Evolutionary conservation across 23 tunicate genomes (phyloP).

Genomic region (Botrylloides violaceus): DNA sequence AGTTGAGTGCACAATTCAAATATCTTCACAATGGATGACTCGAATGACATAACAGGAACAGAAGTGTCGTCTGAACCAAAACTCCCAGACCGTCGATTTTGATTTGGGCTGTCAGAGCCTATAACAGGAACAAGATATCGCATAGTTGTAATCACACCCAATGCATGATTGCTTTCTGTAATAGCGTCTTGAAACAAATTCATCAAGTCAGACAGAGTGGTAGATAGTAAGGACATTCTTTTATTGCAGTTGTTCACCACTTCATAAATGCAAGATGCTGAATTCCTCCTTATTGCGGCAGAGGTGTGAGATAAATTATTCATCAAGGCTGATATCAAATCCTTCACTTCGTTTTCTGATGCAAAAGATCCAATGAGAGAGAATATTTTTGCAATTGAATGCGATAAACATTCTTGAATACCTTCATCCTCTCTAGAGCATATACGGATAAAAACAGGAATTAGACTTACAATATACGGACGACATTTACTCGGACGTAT

Average conservation of each 20-base stretch:
- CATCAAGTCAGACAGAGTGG: constrained; percentile 5
- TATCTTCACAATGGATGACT: constrained; percentile 19
- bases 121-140: constrained; percentile 49
- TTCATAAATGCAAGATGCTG: constrained; percentile 45
- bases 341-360: constrained; percentile 55
- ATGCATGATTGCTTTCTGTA: constrained; percentile 26
- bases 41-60: neutral
- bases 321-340: constrained; percentile 45
- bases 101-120: neutral
- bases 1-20: constrained; percentile 32
- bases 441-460: constrained; percentile 59
- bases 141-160: constrained; percentile 61
- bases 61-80: constrained; percentile 10
- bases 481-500: constrained; percentile 81
- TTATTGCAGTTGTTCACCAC: constrained; percentile 13
- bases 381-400: constrained; percentile 66
- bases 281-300: constrained; percentile 47
- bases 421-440: constrained; percentile 62
- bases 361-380: constrained; percentile 54
- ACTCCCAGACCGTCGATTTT: constrained; percentile 9
- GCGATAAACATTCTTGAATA: constrained; percentile 54
- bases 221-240: neutral
- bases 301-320: constrained; percentile 69
- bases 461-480: constrained; percentile 54
- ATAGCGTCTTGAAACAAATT: constrained; percentile 34